Evolutionary conservation across 2,797 vertebrate genomes (phyloP).

Genomic region (Semotilus atromaculatus): DNA sequence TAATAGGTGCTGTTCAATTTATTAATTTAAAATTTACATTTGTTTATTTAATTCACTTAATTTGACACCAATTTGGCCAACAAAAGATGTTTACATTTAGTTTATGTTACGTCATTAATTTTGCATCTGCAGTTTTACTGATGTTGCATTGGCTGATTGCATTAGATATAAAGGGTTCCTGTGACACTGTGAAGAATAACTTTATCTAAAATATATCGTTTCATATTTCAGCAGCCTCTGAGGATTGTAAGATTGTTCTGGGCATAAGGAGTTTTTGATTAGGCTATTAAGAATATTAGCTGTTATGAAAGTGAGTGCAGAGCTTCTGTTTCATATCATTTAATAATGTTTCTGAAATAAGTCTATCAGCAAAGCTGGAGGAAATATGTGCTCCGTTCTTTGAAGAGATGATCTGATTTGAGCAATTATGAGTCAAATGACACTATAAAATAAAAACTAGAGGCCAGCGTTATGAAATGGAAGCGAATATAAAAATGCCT

Average conservation of each 20-base stretch:
- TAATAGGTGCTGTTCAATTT: background rate
- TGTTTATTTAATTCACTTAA: background rate
- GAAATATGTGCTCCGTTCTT: background rate
- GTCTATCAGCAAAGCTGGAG: conserved; percentile 9
- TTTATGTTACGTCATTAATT: background rate
- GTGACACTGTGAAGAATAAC: conserved; percentile 1
- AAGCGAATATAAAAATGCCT: background rate
- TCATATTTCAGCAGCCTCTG: conserved; percentile 3
- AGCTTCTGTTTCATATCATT: conserved; percentile 26
- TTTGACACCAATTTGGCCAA: background rate
- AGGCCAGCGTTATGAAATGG: background rate
- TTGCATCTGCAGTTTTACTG: background rate
- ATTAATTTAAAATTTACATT: background rate
- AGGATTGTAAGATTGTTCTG: conserved; percentile 35
- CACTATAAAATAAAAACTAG: background rate
- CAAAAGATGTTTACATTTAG: background rate
- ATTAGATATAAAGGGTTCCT: background rate
- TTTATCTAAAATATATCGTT: conserved; percentile 1
- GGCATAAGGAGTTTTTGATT: conserved; percentile 42
- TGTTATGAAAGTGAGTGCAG: conserved; percentile 33
- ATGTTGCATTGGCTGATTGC: too few relatives aligned
- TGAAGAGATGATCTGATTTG: conserved; percentile 22
- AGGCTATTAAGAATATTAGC: conserved; percentile 50
- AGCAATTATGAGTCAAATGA: conserved; percentile 20
- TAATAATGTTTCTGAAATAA: conserved; percentile 30